Base-by-base conservation (phyloP, 2,888 invertebrate genomes). In the Ommatoiulus sabulosus region DNA sequence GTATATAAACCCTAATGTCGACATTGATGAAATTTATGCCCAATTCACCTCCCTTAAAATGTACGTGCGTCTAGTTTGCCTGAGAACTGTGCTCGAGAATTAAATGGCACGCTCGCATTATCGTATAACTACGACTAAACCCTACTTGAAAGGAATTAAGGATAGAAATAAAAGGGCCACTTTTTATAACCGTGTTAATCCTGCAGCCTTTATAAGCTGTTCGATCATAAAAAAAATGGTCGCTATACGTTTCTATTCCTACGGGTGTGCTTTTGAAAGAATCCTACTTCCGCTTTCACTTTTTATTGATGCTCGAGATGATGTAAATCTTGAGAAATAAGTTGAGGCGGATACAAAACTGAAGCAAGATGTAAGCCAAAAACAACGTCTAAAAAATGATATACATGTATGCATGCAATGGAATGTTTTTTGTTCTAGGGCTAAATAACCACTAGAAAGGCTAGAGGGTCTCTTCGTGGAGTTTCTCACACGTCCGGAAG, bases 81-180 rank as follows among this genome's bases (percentile, higher is more conserved):
- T 35, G 80, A 80, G 80, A 80, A 80, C 80, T 80, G 35, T 80
- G 80, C 35, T 72, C 72, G n/a, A 12, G 80, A 80, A 35, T 80
- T 80, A 80, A 80, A 35, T 80, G 80, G 80, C 80, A 80, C 80
- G 35, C 24, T 35, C 12, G 15, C 80, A 80, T 80, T 80, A 80
- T 35, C 35, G 15, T 35, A 80, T 80, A 35, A 80, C 35, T 80
- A 80, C 35, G 35, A 43, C 80, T 43, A 80, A 80, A 80, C 80
- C 80, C 80, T 24, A 43, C 80, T 80, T 80, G 80, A 80, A 80
- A 43, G 35, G 80, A 80, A 80, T 80, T 80, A 80, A 80, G 80
- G 80, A 80, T 35, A 80, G 80, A 80, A 80, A 80, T 80, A 80
- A 80, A 80, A 80, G 35, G 80, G 80, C 80, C 80, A 80, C 80